These are phyloP conservation scores for Cebidichthys violaceus DNA, from an alignment of 2,113 vertebrate genomes.

Conservation along the genomic window DNA sequence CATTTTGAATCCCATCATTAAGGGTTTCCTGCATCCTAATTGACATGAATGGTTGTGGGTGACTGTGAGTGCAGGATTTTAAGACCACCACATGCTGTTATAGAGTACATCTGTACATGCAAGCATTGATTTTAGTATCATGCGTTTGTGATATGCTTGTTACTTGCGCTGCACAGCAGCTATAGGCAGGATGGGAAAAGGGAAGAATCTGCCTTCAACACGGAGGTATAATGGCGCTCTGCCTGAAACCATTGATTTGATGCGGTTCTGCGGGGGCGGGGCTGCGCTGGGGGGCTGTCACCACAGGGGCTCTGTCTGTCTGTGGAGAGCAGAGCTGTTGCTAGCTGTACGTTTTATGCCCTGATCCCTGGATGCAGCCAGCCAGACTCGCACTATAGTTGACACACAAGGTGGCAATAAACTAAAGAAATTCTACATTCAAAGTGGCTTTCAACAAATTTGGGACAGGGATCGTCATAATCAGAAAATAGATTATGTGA, in stretches of 20 bases:
- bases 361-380: constrained; percentile 41
- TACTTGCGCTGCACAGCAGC: constrained; percentile 16
- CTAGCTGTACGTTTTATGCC: constrained; percentile 19
- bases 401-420: constrained; percentile 31
- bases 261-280: constrained; percentile 25
- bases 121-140: constrained; percentile 4
- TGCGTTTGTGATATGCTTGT: constrained; percentile 5
- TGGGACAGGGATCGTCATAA: constrained; percentile 34
- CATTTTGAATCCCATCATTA: background rate
- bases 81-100: background rate
- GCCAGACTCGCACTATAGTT: constrained; percentile 25
- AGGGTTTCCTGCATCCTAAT: constrained; percentile 8
- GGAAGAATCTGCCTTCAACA: background rate
- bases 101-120: background rate
- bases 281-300: constrained; percentile 19
- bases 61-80: background rate
- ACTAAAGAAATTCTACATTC: constrained; percentile 29
- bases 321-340: constrained; percentile 38
- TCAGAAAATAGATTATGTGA: constrained; percentile 30
- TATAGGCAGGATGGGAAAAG: background rate
- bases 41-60: background rate
- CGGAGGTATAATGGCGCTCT: constrained; percentile 29
- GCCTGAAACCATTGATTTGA: constrained; percentile 61
- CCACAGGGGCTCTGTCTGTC: constrained; percentile 29
- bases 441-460: constrained; percentile 27